Evolutionary conservation across 2,888 invertebrate species (phyloP).

Genomic region (Hermaeophaga mercurialis): DNA sequence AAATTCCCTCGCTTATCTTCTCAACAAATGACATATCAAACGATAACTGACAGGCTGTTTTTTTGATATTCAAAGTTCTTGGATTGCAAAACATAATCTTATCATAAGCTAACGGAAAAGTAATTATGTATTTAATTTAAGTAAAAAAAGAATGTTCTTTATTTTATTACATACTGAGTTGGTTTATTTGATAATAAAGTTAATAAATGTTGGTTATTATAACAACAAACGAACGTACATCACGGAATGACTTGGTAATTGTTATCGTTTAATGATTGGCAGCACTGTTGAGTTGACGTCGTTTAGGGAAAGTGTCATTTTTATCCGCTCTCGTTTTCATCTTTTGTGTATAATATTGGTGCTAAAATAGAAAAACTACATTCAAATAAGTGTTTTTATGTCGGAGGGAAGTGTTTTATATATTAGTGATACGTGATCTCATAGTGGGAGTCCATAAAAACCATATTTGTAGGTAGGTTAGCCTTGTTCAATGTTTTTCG

Average conservation of each 20-base stretch:
- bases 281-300: slow-evolving; percentile 31
- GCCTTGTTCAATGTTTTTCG: slow-evolving; percentile 51
- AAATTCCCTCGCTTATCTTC: too few relatives aligned
- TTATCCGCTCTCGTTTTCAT: slow-evolving; percentile 44
- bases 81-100: too few relatives aligned
- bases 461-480: slow-evolving; percentile 53
- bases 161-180: too few relatives aligned
- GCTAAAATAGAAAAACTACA: slow-evolving; percentile 41
- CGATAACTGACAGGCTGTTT: too few relatives aligned
- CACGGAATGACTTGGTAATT: slow-evolving; percentile 20
- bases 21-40: too few relatives aligned
- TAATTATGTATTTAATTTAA: too few relatives aligned
- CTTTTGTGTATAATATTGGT: slow-evolving; percentile 47
- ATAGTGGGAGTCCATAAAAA: slow-evolving; percentile 32
- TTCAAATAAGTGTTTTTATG: slow-evolving; percentile 45
- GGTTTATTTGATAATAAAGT: too few relatives aligned
- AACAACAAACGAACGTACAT: too few relatives aligned
- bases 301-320: slow-evolving; percentile 43
- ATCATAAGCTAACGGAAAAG: too few relatives aligned
- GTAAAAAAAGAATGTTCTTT: too few relatives aligned
- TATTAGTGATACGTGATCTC: slow-evolving; percentile 45
- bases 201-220: too few relatives aligned
- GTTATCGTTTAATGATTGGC: slow-evolving; percentile 18
- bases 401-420: slow-evolving; percentile 41
- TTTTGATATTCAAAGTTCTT: too few relatives aligned